A percentile compares a stretch with the other conserved stretches of the same genome.
Conservation (phyloP, 1,140 invertebrate species). For the Drosophila takahashii region DNA sequence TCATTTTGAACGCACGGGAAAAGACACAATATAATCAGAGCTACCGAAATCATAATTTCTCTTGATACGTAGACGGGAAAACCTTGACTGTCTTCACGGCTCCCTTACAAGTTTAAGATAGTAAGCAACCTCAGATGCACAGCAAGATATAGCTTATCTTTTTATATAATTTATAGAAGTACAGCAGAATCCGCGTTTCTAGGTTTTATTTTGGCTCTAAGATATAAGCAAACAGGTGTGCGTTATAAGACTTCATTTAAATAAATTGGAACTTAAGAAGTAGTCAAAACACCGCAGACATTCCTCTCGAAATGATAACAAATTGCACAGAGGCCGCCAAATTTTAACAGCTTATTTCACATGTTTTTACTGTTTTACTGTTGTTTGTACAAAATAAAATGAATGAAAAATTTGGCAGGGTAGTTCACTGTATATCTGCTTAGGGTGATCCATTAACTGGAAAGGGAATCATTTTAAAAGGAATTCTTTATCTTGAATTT, state of each 20-base stretch:
- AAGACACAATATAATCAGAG: constrained; percentile 20
- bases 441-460: background rate
- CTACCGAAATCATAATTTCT: constrained; percentile 24
- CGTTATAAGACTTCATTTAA: constrained; percentile 3
- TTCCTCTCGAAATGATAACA: background rate
- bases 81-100: constrained; percentile 39
- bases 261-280: constrained; percentile 17
- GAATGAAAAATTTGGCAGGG: constrained; percentile 5
- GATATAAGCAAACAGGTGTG: background rate
- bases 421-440: constrained; percentile 4
- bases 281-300: background rate
- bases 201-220: background rate
- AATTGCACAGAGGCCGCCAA: constrained; percentile 4
- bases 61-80: constrained; percentile 2
- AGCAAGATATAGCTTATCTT: constrained; percentile 28
- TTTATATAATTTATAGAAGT: constrained; percentile 27
- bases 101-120: constrained; percentile 23
- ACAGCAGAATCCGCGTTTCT: constrained; percentile 15
- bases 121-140: constrained; percentile 16
- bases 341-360: constrained; percentile 14
- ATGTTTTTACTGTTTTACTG: constrained; percentile 23
- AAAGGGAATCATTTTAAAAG: too few relatives aligned
- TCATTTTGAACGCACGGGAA: constrained; percentile 23
- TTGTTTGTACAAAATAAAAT: constrained; percentile 7
- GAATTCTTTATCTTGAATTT: too few relatives aligned